Evolutionary conservation across 2,113 vertebrate species (phyloP), one percentile per base, ranked within the genome.

Genomic region (Penelope pileata): DNA sequence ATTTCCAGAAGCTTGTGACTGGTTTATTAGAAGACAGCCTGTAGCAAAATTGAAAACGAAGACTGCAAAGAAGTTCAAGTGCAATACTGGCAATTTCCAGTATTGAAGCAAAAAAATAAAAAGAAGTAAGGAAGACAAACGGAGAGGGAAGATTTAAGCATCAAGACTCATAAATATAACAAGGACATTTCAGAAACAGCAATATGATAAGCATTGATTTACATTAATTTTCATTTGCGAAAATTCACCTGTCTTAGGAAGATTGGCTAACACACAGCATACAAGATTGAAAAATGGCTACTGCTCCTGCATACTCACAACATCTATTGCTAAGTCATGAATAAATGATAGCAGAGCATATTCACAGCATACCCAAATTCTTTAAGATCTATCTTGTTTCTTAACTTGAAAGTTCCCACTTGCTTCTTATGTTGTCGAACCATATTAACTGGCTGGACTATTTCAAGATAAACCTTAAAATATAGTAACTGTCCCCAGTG

Each of bases 1-100:
- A 74, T 88, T 95, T 95, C 68, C 75, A 96, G 63, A 76, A 95
- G 85, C 50, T 82, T 56, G 47, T 59, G 72, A 81, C 54, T 54
- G 67, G 70, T 94, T 86, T 91, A 86, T 85, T 54, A 86, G 62
- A 64, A 70, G 45, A 74, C 9, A 91, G 95, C 81, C 77, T 45
- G 26, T n/a, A 83, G 93, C 91, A 76, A 94, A 96, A 89, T 7
- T 66, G 84, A 56, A 90, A 90, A 47, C 0, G 1, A 4, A 75
- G 82, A 86, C 5, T 81, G 93, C 74, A 81, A 75, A 83, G 66
- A 73, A 81, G 45, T 42, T 87, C 6, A 4, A 24, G 81, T 45
- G 58, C 69, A 91, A 40, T 16, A 51, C 42, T 53, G 72, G 40
- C 42, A 56, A 70, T 43, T 93, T 18, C 48, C 54, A 78, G 67